phyloP scores from a whole-genome alignment of 2,113 vertebrate genomes.

The Prietella phreatophila region DNA sequence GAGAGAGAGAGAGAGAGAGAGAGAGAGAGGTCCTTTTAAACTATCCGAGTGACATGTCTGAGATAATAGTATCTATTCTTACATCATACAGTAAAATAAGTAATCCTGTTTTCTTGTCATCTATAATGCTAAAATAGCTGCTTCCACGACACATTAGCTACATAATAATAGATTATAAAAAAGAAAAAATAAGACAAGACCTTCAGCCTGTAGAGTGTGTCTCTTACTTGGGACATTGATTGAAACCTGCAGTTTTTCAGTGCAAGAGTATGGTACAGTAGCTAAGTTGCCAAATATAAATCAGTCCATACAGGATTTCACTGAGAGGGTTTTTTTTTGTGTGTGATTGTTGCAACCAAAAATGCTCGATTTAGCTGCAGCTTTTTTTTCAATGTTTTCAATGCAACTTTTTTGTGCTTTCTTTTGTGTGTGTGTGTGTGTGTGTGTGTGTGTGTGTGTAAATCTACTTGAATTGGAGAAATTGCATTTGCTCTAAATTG shows the following conservation, averaged over 20 bases:
- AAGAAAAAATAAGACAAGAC: neutral
- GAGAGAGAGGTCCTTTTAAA: slow-evolving; percentile 22
- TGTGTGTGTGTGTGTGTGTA: no score
- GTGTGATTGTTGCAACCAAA: no score
- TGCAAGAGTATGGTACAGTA: neutral
- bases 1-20: neutral
- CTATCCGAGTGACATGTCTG: slow-evolving; percentile 26
- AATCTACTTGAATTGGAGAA: no score
- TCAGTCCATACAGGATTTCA: no score
- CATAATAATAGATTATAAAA: neutral
- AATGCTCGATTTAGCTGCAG: no score
- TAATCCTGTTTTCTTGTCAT: neutral
- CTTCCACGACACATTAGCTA: neutral
- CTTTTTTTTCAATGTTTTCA: no score
- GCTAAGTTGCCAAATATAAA: neutral
- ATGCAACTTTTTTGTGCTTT: no score
- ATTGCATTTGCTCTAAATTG: no score
- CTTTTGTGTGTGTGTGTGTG: no score
- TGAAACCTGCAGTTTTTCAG: neutral
- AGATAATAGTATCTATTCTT: slow-evolving; percentile 16
- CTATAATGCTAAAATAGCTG: neutral
- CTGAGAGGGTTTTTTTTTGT: no score
- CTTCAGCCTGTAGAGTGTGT: neutral
- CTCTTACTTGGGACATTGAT: slow-evolving; percentile 13
- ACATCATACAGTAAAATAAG: slow-evolving; percentile 38